These are phyloP conservation scores for Cinclus mexicanus DNA, from an alignment of 2,113 vertebrate species.

Conservation along the genomic window DNA sequence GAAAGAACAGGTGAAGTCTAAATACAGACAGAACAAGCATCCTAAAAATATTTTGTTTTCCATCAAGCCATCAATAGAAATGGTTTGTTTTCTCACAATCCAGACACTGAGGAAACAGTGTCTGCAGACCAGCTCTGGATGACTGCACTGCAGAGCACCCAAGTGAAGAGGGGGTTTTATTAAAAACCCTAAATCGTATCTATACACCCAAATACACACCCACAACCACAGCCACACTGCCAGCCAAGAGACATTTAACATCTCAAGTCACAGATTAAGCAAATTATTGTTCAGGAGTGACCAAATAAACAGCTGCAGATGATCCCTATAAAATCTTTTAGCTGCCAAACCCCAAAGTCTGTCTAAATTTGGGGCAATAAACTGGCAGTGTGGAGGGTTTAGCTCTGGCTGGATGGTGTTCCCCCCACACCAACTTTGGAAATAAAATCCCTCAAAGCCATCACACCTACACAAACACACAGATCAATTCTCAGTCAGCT, in stretches of 20 bases:
- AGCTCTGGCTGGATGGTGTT: neutral
- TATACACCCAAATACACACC: neutral
- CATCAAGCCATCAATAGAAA: neutral
- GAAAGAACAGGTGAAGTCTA: conserved; percentile 44
- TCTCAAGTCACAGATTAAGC: neutral
- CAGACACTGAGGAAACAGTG: neutral
- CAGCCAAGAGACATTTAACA: neutral
- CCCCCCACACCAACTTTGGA: neutral
- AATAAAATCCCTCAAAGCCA: neutral
- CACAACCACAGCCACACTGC: neutral
- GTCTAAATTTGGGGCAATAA: neutral
- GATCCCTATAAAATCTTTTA: neutral
- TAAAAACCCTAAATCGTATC: neutral
- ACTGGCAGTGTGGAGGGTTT: neutral
- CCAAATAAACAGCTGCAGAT: neutral
- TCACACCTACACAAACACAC: neutral
- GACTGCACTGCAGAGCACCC: neutral
- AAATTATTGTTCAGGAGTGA: neutral
- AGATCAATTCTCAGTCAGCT: neutral
- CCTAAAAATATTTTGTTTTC: neutral
- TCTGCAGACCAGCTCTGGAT: neutral
- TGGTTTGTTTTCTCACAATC: neutral
- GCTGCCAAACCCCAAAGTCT: neutral
- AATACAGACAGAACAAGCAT: neutral
- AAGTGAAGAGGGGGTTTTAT: neutral